Percentiles rank a stretch among this genome's conserved stretches.
Evolutionary conservation across 2,797 vertebrate species (phyloP).

Genomic region (Trematomus bernacchii): DNA sequence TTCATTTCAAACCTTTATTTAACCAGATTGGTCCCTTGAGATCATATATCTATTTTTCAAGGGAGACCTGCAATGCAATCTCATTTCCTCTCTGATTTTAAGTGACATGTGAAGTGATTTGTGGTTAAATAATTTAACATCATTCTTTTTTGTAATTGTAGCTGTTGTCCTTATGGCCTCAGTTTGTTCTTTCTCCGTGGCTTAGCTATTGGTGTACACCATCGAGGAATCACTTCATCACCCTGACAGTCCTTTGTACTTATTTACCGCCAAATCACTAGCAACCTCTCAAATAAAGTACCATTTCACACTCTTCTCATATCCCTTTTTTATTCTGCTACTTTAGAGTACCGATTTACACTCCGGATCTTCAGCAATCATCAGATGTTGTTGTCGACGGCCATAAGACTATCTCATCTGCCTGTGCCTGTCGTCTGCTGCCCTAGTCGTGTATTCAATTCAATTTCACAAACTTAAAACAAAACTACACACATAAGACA

Average conservation of each 20-base stretch:
- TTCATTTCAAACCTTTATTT: not conserved
- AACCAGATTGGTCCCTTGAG: no score
- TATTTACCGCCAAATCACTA: not conserved
- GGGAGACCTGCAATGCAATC: not conserved
- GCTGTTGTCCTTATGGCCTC: not conserved
- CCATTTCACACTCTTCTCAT: not conserved
- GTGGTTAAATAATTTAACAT: not conserved
- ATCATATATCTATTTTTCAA: no score
- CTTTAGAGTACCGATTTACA: no score
- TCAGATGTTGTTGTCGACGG: no score
- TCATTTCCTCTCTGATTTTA: not conserved
- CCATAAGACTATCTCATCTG: no score
- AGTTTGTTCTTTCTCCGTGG: fast-evolving
- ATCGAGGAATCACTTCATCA: not conserved
- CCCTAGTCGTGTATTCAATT: no score
- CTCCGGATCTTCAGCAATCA: no score
- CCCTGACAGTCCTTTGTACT: not conserved
- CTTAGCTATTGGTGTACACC: not conserved
- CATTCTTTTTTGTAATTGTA: not conserved
- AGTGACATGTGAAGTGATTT: not conserved
- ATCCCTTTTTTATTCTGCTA: no score
- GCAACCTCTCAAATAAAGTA: not conserved
- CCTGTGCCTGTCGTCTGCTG: no score
- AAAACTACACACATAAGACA: no score
- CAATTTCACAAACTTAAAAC: no score